Evolutionary conservation across 64 coral and sea anemone genomes (phyloP), one percentile per base, ranked within the genome.

Genomic region (Pocillopora verrucosa): DNA sequence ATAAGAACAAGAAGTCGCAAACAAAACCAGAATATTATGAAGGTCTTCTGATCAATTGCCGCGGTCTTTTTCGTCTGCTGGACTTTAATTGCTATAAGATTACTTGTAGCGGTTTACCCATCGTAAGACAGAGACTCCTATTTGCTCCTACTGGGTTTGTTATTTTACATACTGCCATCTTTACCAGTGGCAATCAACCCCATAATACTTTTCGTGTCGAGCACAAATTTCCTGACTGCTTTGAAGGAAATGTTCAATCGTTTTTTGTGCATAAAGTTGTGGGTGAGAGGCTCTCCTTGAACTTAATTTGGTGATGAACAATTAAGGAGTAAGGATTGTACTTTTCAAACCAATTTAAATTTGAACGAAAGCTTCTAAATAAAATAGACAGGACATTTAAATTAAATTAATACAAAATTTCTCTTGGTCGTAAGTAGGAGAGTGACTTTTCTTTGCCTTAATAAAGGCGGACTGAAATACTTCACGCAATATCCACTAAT

Each of bases 151-250:
- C 3, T n/a, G 3, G 45, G 34, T 22, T 73, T 85, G 63, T 72
- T 85, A 30, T 85, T 85, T 20, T 85, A 85, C 64, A 1, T 85
- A 13, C 72, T 72, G n/a, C 82, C 82, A 38, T n/a, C 65, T 30
- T 15, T 85, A 24, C 17, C 37, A 9, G 9, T 64, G 57, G 65
- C 51, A 72, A 24, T 72, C 70, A 85, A 85, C n/a, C 82, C 82
- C 15, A 30, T 30, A 30, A 30, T 30, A 30, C 30, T 85, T 22
- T 85, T 85, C 19, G 10, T 25, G 9, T 72, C 63, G 13, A 85
- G 82, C 22, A 56, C 82, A 56, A 70, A 65, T 25, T 85, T 85
- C 16, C 15, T 22, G 7, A 70, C 13, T 19, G 82, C 38, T 16
- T 12, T 85, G 10, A 72, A 56, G 1, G 19, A 72, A 25, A 70